Evolutionary conservation across 2,113 vertebrate genomes (phyloP).

Genomic region (Dipodomys stephensi): DNA sequence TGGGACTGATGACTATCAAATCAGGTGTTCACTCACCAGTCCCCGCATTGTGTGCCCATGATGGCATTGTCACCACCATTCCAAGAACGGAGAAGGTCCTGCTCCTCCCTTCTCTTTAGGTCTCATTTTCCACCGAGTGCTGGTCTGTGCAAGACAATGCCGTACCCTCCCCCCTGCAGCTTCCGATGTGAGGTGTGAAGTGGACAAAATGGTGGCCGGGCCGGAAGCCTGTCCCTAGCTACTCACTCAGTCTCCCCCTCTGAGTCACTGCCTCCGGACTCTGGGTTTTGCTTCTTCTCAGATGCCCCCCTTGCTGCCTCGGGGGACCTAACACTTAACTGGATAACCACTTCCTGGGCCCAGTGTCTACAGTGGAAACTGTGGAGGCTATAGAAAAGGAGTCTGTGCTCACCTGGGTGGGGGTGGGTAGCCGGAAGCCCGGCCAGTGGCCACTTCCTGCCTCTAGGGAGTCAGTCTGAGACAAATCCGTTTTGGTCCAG

Average conservation of each 20-base stretch:
- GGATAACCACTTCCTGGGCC: conserved; percentile 14
- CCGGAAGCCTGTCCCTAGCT: conserved; percentile 1
- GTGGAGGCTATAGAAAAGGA: background rate
- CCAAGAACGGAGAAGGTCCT: background rate
- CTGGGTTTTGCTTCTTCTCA: background rate
- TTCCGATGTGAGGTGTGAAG: background rate
- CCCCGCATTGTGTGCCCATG: background rate
- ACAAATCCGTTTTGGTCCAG: conserved; percentile 31
- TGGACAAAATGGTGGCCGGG: too few species aligned
- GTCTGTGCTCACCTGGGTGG: background rate
- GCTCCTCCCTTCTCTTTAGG: background rate
- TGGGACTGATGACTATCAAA: background rate
- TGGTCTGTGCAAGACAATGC: too few species aligned
- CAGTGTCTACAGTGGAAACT: background rate
- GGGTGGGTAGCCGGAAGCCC: background rate
- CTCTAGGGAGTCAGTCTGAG: background rate
- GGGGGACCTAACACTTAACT: background rate
- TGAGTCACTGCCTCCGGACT: background rate
- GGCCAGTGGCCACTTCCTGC: background rate
- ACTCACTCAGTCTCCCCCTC: conserved; percentile 3
- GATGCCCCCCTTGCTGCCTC: background rate
- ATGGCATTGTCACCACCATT: background rate
- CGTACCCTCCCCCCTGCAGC: background rate
- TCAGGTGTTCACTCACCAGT: background rate
- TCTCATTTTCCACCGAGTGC: background rate